Percentiles rank a stretch among this genome's conserved stretches.
phyloP scores from a whole-genome alignment of 2,113 vertebrate genomes.

The Erythrolamprus reginae region DNA sequence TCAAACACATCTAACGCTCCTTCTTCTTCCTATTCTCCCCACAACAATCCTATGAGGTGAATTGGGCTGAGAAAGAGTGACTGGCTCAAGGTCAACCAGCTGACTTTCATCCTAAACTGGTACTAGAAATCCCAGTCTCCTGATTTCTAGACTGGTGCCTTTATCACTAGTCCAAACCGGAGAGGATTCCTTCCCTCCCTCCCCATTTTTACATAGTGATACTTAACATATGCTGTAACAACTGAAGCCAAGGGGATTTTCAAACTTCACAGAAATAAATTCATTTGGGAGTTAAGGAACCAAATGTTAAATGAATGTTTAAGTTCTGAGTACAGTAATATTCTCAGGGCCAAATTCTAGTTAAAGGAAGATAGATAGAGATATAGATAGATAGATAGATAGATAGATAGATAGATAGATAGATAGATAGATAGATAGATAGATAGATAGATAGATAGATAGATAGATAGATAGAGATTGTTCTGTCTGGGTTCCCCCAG shows the following conservation, averaged over 20 bases:
- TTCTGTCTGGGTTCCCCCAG: too few species aligned
- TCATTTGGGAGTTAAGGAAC: neutral
- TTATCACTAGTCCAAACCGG: neutral
- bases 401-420: too few species aligned
- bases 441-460: too few species aligned
- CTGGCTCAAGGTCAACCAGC: neutral
- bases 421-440: too few species aligned
- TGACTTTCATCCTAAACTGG: neutral
- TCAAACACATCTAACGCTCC: neutral
- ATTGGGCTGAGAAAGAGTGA: neutral
- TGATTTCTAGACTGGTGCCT: neutral
- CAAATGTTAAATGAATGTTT: neutral
- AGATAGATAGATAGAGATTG: too few species aligned
- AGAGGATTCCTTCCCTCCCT: neutral
- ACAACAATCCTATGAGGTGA: neutral
- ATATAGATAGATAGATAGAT: too few species aligned
- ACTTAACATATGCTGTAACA: neutral
- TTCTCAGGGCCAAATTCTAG: neutral
- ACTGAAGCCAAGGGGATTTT: neutral
- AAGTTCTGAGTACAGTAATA: neutral
- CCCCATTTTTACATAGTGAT: neutral
- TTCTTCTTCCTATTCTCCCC: neutral
- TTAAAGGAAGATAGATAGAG: too few species aligned
- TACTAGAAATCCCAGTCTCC: neutral
- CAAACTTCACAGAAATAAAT: neutral